These are phyloP conservation scores for Zoanthus gigantus DNA, from an alignment of 92 coral and sea anemone genomes.

Conservation along the genomic window DNA sequence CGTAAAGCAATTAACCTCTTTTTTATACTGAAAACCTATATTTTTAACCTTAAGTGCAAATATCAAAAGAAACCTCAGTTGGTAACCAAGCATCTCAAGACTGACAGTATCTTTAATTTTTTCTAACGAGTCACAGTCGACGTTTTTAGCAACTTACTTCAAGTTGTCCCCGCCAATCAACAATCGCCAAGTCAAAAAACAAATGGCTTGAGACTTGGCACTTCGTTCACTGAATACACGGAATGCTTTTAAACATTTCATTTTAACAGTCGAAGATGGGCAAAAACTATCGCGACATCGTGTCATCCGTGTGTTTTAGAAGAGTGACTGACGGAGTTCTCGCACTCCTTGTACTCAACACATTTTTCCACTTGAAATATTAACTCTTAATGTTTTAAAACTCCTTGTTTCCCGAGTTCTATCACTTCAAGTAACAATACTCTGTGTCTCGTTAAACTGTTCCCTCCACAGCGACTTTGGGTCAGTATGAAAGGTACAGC, in stretches of 20 bases:
- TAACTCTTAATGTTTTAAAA: background rate
- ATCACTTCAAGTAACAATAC: background rate
- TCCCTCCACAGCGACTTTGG: background rate
- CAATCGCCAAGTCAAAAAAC: background rate
- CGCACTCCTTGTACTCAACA: background rate
- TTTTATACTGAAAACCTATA: background rate
- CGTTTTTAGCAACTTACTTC: background rate
- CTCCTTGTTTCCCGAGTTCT: background rate
- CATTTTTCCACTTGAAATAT: background rate
- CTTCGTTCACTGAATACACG: background rate
- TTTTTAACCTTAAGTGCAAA: background rate
- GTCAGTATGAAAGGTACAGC: background rate
- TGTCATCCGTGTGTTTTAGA: background rate
- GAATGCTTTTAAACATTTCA: background rate
- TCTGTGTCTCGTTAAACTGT: background rate
- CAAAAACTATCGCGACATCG: background rate
- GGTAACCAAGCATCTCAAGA: background rate
- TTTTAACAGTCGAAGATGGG: background rate
- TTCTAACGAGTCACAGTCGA: background rate
- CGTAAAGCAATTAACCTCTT: background rate
- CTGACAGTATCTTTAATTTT: background rate
- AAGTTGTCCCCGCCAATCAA: background rate
- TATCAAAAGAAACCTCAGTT: background rate
- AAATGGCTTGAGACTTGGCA: background rate
- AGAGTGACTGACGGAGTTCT: background rate